Percentiles rank a stretch among this genome's conserved stretches.
Conservation (phyloP, 2,113 vertebrate genomes). For the Sceloporus tristichus region DNA sequence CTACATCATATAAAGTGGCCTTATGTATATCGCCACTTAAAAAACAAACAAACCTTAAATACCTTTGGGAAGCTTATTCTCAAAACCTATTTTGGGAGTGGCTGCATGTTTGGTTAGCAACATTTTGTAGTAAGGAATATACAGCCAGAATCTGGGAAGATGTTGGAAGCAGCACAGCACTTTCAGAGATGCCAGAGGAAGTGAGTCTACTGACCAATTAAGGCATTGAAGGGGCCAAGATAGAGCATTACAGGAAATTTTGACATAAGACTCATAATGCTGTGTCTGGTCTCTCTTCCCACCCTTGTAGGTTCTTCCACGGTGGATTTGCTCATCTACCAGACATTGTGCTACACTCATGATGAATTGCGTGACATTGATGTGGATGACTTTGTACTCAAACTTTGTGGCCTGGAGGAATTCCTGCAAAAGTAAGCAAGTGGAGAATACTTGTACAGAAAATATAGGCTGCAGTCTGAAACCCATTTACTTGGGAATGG, state of each 20-base stretch:
- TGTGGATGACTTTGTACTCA: slow-evolving; percentile 82
- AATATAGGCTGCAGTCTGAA: not conserved
- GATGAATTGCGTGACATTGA: slow-evolving; percentile 86
- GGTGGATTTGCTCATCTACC: slow-evolving; percentile 93
- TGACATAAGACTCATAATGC: not conserved
- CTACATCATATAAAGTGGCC: too few species aligned
- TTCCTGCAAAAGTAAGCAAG: slow-evolving; percentile 91
- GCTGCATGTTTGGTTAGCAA: not conserved
- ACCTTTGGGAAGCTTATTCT: not conserved
- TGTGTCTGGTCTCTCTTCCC: not conserved
- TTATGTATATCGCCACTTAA: too few species aligned
- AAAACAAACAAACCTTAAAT: not conserved
- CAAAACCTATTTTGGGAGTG: not conserved
- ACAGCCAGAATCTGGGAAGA: not conserved
- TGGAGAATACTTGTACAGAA: not conserved
- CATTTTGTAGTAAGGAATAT: not conserved
- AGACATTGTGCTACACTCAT: slow-evolving; percentile 93
- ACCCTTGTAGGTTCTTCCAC: slow-evolving; percentile 87
- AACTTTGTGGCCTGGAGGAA: slow-evolving; percentile 86
- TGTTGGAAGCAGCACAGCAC: not conserved
- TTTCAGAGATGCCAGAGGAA: not conserved
- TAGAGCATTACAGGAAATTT: not conserved
- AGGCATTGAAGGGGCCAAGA: not conserved
- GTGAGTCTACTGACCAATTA: not conserved
- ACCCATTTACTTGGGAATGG: not conserved